Conservation (phyloP, 1,140 invertebrate genomes). For the Nymphalis io region DNA sequence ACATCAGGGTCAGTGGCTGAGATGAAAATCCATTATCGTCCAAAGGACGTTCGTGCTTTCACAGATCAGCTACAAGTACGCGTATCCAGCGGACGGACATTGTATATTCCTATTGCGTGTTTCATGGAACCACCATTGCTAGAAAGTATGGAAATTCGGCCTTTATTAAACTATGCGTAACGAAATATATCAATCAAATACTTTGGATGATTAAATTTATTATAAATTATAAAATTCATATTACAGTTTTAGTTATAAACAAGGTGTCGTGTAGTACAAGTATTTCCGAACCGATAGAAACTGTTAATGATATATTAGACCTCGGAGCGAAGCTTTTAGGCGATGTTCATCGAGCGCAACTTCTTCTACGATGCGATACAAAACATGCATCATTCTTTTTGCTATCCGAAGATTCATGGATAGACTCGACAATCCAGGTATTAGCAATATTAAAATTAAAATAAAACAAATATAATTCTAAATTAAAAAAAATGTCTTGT, state of each 20-base stretch:
- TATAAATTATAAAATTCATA: neutral
- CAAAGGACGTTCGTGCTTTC: slow-evolving; percentile 46
- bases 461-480: no score
- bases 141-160: slow-evolving; percentile 42
- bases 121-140: slow-evolving; percentile 61
- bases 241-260: slow-evolving; percentile 21
- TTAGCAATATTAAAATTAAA: neutral
- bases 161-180: no score
- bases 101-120: slow-evolving; percentile 50
- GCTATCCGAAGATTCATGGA: slow-evolving; percentile 60
- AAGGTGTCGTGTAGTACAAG: slow-evolving; percentile 31
- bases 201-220: no score
- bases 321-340: slow-evolving; percentile 61
- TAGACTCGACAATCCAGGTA: slow-evolving; percentile 48
- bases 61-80: slow-evolving; percentile 46
- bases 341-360: slow-evolving; percentile 48
- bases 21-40: slow-evolving; percentile 48
- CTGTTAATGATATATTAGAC: slow-evolving; percentile 47
- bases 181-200: no score
- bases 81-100: slow-evolving; percentile 41
- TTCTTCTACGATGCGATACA: slow-evolving; percentile 46
- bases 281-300: slow-evolving; percentile 9
- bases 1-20: slow-evolving; percentile 49
- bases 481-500: no score
- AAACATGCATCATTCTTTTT: slow-evolving; percentile 57